A percentile compares a stretch with the other conserved stretches of the same genome.
phyloP scores from a whole-genome alignment of 1,140 invertebrate species.

The Bactericera cockerelli region DNA sequence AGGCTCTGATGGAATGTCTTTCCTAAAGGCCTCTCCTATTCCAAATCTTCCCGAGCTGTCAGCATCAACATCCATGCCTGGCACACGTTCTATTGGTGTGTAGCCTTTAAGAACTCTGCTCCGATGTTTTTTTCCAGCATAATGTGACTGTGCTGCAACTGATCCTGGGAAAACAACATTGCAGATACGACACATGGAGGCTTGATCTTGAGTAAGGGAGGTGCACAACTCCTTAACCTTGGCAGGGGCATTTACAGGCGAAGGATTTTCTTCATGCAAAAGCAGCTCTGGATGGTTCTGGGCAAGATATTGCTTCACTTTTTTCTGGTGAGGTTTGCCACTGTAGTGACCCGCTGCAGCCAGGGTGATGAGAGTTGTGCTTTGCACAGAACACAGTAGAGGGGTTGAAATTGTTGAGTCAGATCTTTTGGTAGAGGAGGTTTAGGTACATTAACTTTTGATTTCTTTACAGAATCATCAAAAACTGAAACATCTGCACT shows the following conservation, averaged over 20 bases:
- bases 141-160: neutral
- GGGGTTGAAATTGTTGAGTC: neutral
- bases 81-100: neutral
- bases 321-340: constrained; percentile 4
- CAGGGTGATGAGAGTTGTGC: neutral
- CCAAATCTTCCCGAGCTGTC: neutral
- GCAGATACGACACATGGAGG: neutral
- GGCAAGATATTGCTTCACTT: neutral
- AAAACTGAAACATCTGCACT: too few relatives aligned
- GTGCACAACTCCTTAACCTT: neutral
- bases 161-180: neutral
- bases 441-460: too few relatives aligned
- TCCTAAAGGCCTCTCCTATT: neutral
- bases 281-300: neutral
- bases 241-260: neutral
- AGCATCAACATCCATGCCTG: neutral
- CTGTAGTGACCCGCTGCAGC: neutral
- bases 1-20: neutral
- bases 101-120: neutral
- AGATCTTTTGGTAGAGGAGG: neutral
- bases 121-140: neutral
- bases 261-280: neutral
- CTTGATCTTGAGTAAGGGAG: neutral
- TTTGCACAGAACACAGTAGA: neutral
- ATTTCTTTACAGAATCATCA: too few relatives aligned